phyloP scores from a whole-genome alignment of 2,888 invertebrate species.

The Allygus modestus region DNA sequence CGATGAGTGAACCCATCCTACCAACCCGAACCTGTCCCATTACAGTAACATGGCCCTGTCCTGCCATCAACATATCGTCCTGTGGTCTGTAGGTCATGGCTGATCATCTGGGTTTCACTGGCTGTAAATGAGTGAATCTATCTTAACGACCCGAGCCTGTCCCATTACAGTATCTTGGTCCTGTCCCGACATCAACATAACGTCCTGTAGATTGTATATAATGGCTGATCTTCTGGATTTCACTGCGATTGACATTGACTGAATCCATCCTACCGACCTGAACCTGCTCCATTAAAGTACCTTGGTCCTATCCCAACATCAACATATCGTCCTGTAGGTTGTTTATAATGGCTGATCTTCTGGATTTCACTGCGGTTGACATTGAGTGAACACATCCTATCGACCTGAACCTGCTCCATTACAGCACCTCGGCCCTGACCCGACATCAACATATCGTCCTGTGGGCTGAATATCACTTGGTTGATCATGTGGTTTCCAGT shows the following conservation, averaged over 20 bases:
- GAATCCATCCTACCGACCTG: slow-evolving; percentile 24
- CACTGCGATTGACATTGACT: neutral
- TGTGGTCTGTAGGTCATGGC: no score
- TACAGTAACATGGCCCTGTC: no score
- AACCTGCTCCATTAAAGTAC: neutral
- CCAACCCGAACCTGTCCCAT: slow-evolving; percentile 15
- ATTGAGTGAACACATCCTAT: slow-evolving; percentile 7
- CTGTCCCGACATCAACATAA: neutral
- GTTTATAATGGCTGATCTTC: no score
- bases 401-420: slow-evolving; percentile 7
- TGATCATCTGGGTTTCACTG: neutral
- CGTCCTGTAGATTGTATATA: no score
- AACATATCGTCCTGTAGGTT: no score
- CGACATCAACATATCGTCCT: neutral
- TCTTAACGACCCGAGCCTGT: slow-evolving; percentile 11
- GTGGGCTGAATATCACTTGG: no score
- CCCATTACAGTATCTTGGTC: neutral
- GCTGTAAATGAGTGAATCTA: neutral
- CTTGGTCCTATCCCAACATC: no score
- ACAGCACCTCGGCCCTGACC: no score
- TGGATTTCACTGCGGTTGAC: slow-evolving; percentile 12
- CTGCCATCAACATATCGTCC: no score
- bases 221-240: no score
- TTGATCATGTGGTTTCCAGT: neutral
- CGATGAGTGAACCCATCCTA: slow-evolving; percentile 7